Conservation (phyloP, 2,888 invertebrate species). For the Craniophora ligustri region DNA sequence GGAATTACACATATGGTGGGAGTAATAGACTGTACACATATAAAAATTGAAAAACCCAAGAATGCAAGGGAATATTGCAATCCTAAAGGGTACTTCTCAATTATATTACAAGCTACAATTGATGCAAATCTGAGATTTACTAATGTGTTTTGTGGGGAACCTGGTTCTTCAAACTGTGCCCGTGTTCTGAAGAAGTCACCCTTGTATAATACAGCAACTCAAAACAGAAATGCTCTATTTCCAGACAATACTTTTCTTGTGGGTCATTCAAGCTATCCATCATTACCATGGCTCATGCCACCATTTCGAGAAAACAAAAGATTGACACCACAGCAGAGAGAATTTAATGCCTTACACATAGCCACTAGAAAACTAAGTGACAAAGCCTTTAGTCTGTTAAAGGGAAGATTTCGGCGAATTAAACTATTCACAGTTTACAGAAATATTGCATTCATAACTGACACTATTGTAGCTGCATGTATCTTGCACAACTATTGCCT, state of each 20-base stretch:
- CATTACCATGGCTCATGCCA: conserved; percentile 72
- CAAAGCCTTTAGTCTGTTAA: conserved; percentile 70
- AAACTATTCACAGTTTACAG: conserved; percentile 73
- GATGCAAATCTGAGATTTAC: conserved; percentile 73
- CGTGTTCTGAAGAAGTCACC: conserved; percentile 73
- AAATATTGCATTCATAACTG: conserved; percentile 74
- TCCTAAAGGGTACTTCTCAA: conserved; percentile 73
- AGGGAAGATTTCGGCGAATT: conserved; percentile 70
- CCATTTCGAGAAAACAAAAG: conserved; percentile 75
- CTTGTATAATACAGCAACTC: conserved; percentile 66
- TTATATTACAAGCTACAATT: conserved; percentile 72
- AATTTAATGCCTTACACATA: conserved; percentile 70
- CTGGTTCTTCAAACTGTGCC: conserved; percentile 71
- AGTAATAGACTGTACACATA: conserved; percentile 72
- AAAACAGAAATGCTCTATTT: conserved; percentile 66
- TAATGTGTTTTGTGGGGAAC: conserved; percentile 76
- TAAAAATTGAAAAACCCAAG: conserved; percentile 76
- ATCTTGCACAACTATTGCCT: conserved; percentile 77
- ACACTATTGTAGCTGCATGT: conserved; percentile 74
- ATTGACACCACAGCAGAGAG: conserved; percentile 69
- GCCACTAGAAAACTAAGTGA: conserved; percentile 70
- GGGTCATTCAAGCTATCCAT: conserved; percentile 74
- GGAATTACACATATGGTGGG: conserved; percentile 72
- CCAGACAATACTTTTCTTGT: conserved; percentile 72
- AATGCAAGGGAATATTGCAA: conserved; percentile 73